A percentile compares a stretch with the other conserved stretches of the same genome.
Evolutionary conservation across 2,113 vertebrate species (phyloP).

Genomic region (Eretmochelys imbricata): DNA sequence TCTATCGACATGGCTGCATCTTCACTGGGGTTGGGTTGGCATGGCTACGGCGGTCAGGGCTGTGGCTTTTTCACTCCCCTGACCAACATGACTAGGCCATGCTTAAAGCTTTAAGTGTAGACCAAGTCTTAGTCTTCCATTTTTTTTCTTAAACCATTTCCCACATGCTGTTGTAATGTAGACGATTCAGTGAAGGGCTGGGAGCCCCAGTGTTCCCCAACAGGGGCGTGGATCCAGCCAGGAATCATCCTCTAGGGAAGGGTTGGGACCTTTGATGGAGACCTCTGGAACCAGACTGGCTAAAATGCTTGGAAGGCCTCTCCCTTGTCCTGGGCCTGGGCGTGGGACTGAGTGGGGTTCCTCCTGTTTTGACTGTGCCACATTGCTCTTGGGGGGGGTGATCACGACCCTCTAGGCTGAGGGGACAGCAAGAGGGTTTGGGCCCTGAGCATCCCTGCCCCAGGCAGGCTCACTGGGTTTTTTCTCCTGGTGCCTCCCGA

Average conservation of each 20-base stretch:
- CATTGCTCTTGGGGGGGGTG: not conserved
- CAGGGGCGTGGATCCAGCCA: accelerated
- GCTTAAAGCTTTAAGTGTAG: not conserved
- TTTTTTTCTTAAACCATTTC: no score
- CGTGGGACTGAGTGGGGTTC: not conserved
- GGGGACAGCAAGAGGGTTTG: no score
- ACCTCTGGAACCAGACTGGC: not conserved
- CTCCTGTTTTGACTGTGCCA: not conserved
- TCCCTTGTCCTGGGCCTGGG: not conserved
- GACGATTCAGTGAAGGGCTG: not conserved
- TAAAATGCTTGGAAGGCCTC: not conserved
- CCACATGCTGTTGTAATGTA: no score
- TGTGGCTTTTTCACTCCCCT: not conserved
- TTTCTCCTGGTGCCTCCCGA: not conserved
- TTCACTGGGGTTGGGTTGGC: no score
- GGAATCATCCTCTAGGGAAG: not conserved
- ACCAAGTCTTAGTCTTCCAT: not conserved
- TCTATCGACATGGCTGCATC: no score
- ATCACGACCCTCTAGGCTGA: not conserved
- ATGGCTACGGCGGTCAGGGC: accelerated
- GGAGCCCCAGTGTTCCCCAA: not conserved
- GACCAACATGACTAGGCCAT: not conserved
- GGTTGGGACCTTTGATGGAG: not conserved
- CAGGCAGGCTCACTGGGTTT: no score
- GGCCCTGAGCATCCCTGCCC: no score